Conservation (phyloP, 2,113 vertebrate species). For the Menidia beryllina region DNA sequence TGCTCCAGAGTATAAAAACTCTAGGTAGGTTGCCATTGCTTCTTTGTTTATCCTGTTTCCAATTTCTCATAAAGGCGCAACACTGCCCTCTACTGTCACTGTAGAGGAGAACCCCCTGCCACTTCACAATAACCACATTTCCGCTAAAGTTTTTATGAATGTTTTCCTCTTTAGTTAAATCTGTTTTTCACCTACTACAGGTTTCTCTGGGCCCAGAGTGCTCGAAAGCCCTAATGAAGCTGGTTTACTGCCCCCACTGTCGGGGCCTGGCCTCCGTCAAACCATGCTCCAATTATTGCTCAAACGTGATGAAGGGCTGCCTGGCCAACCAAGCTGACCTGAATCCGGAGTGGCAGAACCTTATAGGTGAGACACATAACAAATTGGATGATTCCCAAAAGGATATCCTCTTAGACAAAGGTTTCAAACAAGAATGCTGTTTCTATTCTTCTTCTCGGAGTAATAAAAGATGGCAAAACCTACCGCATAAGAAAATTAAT, state of each 20-base stretch:
- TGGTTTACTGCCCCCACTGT: constrained; percentile 91
- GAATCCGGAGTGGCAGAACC: constrained; percentile 91
- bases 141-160: not conserved
- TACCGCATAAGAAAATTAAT: too few species aligned
- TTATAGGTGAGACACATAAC: constrained; percentile 79
- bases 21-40: not conserved
- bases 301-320: constrained; percentile 94
- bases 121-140: not conserved
- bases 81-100: constrained; percentile 38
- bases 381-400: not conserved
- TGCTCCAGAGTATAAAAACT: not conserved
- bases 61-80: not conserved
- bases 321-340: constrained; percentile 96
- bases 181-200: constrained; percentile 67
- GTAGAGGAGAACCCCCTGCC: not conserved
- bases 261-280: constrained; percentile 84
- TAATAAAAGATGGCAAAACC: not conserved
- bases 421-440: not conserved
- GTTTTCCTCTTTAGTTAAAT: not conserved
- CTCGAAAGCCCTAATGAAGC: constrained; percentile 89
- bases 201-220: constrained; percentile 90
- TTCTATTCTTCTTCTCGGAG: not conserved
- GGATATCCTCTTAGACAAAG: too few species aligned
- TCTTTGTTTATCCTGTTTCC: not conserved
- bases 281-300: constrained; percentile 91